phyloP scores from a whole-genome alignment of 30 jellyfish, hydroid and myxozoan genomes.

The Catostylus mosaicus region DNA sequence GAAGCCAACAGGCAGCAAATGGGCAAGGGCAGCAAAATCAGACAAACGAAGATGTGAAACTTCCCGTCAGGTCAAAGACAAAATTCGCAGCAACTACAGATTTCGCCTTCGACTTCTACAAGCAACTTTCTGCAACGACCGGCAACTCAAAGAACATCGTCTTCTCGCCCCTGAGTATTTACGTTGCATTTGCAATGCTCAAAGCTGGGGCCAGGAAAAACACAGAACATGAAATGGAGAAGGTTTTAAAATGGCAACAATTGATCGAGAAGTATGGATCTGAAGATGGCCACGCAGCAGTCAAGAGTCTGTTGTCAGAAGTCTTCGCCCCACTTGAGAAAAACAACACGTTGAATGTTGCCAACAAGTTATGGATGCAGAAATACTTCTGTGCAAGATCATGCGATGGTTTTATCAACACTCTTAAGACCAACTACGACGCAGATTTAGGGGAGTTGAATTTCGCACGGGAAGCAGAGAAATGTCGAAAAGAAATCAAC shows the following conservation, averaged over 20 bases:
- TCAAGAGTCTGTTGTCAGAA: conserved; percentile 8
- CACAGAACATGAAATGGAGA: conserved; percentile 59
- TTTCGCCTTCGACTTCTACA: conserved; percentile 62
- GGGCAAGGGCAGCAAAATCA: too few relatives aligned
- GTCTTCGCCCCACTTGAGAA: conserved; percentile 33
- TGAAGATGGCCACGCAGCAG: conserved; percentile 24
- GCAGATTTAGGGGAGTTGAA: conserved; percentile 45
- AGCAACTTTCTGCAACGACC: conserved; percentile 20
- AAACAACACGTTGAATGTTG: conserved; percentile 49
- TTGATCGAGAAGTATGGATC: conserved; percentile 9
- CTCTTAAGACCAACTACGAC: conserved; percentile 4
- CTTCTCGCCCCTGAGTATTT: conserved; percentile 76
- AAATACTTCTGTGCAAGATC: conserved; percentile 27
- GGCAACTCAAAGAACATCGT: conserved; percentile 42
- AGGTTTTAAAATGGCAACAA: conserved; percentile 39
- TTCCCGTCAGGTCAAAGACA: background rate
- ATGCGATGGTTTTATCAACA: conserved; percentile 25
- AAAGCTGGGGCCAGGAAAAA: conserved; percentile 62
- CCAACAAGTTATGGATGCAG: conserved; percentile 83
- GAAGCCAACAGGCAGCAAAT: too few relatives aligned
- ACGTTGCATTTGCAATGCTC: conserved; percentile 72
- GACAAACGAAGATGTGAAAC: too few relatives aligned
- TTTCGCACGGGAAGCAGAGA: conserved; percentile 48
- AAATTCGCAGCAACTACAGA: conserved; percentile 42
- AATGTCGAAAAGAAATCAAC: conserved; percentile 44